Conservation (phyloP, 2,113 vertebrate genomes). For the Catharus minimus region DNA sequence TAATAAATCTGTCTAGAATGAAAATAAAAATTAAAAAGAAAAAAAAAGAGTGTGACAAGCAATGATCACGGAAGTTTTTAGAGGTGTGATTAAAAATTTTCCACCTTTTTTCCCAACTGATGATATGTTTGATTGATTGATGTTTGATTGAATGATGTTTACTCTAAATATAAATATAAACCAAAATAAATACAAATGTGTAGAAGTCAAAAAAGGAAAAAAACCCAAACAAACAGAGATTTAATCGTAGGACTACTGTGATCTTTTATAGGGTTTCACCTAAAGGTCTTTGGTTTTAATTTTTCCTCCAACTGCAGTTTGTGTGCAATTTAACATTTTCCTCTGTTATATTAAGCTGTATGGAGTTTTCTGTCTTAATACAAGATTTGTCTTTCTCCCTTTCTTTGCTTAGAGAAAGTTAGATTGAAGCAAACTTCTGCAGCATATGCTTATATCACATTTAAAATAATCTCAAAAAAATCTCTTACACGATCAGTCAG, state of each 20-base stretch:
- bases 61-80: not conserved
- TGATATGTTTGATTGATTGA: not conserved
- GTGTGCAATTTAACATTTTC: not conserved
- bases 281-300: not conserved
- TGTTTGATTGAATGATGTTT: not conserved
- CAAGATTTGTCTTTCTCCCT: not conserved
- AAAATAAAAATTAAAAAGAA: not conserved
- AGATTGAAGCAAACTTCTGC: not conserved
- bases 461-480: not conserved
- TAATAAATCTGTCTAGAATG: not conserved
- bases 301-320: not conserved
- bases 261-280: not conserved
- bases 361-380: not conserved
- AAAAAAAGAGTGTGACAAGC: not conserved
- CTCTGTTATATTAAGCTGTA: not conserved
- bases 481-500: rapidly evolving
- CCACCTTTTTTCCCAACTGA: not conserved
- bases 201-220: not conserved
- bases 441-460: not conserved
- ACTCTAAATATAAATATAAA: not conserved
- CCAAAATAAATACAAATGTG: not conserved
- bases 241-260: not conserved
- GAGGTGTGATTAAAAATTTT: not conserved
- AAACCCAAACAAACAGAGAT: not conserved
- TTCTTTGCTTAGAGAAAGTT: not conserved